Base-by-base conservation (phyloP, 2,888 invertebrate species). In the Malachius bipustulatus region DNA sequence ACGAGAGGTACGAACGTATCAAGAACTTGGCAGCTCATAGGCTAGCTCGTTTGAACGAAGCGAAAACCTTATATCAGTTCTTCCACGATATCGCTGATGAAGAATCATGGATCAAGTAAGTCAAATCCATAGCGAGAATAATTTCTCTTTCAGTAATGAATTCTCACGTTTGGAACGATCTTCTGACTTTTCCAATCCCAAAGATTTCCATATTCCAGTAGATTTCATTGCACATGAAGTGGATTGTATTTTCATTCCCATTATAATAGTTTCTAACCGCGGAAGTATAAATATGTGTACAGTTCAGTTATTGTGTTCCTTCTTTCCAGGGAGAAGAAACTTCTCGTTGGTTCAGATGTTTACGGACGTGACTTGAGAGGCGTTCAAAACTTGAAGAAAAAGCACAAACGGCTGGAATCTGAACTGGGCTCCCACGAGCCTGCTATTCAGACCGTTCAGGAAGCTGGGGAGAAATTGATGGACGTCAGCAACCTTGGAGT, bases 41-140 rank as follows among this genome's bases (percentile, higher is more conserved):
- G 30, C 87, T 93, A 55, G 84, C 87, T 4, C 72, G 91, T 16
- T 72, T 98, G 39, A 87, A 90, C 62, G 97, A 98, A 65, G 96
- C 97, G 27, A 87, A 94, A 59, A 96, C 94, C 4, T 73, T 98
- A 57, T 97, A 98, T 64, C 97, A 98, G 67, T 98, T 98, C 82
- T 91, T 97, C 77, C 71, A 97, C 35, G 97, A 98, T 60, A 94
- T 98, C 59, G 97, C 97, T 43, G 97, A 98, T 58, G 97, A 98
- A 66, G 97, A 98, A 65, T 91, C 93, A 4, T 98, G 97, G 97
- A 97, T 98, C 62, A 97, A 94, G 81, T 80, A 41, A 59, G 65
- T 43, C 6, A 8, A 12, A 36, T n/a, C n/a, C n/a, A n/a, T n/a
- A n/a, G n/a, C n/a, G n/a, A n/a, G n/a, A n/a, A n/a, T n/a, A n/a